A percentile compares a stretch with the other conserved stretches of the same genome.
phyloP scores from a whole-genome alignment of 1,140 invertebrate genomes.

The Triops cancriformis region DNA sequence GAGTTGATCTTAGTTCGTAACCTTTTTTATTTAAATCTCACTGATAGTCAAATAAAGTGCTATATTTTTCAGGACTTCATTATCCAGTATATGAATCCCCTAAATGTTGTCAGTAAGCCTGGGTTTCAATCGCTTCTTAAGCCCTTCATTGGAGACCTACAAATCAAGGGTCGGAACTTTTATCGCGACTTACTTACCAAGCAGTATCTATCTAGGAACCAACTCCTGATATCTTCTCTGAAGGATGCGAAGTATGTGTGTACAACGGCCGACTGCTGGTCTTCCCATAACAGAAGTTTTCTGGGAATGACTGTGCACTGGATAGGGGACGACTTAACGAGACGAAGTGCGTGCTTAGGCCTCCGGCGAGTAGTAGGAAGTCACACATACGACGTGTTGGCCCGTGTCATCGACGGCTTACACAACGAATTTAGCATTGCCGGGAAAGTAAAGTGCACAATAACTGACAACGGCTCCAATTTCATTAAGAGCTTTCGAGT shows the following conservation, averaged over 20 bases:
- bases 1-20: not conserved
- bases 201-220: not conserved
- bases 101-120: not conserved
- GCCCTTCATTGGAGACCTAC: not conserved
- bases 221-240: slow-evolving; percentile 6
- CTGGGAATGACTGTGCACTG: slow-evolving; percentile 25
- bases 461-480: too few relatives aligned
- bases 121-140: not conserved
- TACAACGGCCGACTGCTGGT: too few relatives aligned
- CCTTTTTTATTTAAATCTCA: not conserved
- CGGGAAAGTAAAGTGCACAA: slow-evolving; percentile 15
- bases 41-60: not conserved
- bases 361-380: slow-evolving; percentile 3
- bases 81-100: not conserved
- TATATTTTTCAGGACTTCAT: not conserved
- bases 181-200: not conserved
- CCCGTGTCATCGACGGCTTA: too few relatives aligned
- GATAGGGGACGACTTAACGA: slow-evolving; percentile 15
- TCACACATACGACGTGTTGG: slow-evolving; percentile 17
- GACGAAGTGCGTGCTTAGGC: slow-evolving; percentile 19
- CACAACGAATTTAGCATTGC: slow-evolving; percentile 24
- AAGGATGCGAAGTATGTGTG: slow-evolving; percentile 11
- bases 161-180: not conserved
- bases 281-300: slow-evolving; percentile 18
- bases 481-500: slow-evolving; percentile 23